These are phyloP conservation scores for Drosophila mayaguana DNA, from an alignment of 2,888 invertebrate genomes.

Conservation along the genomic window DNA sequence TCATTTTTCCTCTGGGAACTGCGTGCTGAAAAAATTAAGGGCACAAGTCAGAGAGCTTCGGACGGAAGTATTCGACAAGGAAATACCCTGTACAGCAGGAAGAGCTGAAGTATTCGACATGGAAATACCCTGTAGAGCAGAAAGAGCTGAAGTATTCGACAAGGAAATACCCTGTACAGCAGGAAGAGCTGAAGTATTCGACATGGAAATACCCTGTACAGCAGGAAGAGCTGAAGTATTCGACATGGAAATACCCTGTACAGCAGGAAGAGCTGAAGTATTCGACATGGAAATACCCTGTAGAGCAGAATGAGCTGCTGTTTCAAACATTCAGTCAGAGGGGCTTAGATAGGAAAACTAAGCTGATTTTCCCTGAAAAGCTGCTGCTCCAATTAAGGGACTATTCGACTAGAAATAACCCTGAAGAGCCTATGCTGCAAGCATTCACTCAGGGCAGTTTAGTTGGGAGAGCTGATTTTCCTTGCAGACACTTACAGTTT, in stretches of 20 bases:
- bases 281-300: neutral
- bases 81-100: neutral
- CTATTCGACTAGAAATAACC: no score
- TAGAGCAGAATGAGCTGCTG: neutral
- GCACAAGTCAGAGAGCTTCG: no score
- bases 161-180: neutral
- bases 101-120: no score
- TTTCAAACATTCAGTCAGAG: no score
- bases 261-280: neutral
- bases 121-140: neutral
- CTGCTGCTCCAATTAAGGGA: no score
- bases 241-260: neutral
- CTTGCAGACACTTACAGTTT: no score
- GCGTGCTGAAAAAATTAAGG: neutral
- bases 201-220: neutral
- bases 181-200: neutral
- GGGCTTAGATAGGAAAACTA: no score
- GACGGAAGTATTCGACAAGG: neutral
- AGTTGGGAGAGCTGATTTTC: no score
- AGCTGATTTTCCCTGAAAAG: no score
- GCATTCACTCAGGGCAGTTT: no score
- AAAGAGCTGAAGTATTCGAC: no score
- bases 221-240: neutral
- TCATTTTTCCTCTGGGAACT: slow-evolving; percentile 1
- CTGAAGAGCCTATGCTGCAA: no score